Percentiles rank a stretch among this genome's conserved stretches.
Evolutionary conservation across 2,888 invertebrate genomes (phyloP).

Genomic region (Koerneria pararmatus): DNA sequence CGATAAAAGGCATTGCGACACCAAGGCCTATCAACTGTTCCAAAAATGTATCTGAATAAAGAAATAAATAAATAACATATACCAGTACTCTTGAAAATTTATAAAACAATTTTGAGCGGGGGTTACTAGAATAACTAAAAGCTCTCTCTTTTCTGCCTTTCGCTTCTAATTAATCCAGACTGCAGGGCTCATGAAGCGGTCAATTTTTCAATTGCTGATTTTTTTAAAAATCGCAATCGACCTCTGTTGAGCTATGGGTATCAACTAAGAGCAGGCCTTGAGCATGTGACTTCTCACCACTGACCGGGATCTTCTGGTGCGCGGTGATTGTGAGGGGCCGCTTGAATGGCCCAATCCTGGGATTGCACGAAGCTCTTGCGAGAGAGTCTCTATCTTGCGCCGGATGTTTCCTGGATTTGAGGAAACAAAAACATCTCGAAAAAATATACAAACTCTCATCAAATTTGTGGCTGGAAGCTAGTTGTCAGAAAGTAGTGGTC

Average conservation of each 20-base stretch:
- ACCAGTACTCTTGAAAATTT: too few species aligned
- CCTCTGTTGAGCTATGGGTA: neutral
- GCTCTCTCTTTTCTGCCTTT: too few species aligned
- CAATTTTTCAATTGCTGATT: too few species aligned
- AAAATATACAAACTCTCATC: neutral
- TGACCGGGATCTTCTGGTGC: slow-evolving; percentile 75
- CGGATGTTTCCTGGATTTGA: slow-evolving; percentile 37
- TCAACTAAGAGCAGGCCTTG: neutral
- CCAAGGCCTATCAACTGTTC: too few species aligned
- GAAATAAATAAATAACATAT: too few species aligned
- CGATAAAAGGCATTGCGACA: too few species aligned
- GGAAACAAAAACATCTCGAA: neutral
- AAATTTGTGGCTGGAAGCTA: neutral
- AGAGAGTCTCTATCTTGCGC: slow-evolving; percentile 26
- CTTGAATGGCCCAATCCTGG: slow-evolving; percentile 84
- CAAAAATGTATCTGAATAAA: too few species aligned
- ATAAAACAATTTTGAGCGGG: too few species aligned
- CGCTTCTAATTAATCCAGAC: too few species aligned
- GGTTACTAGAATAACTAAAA: too few species aligned
- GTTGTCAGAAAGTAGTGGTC: neutral
- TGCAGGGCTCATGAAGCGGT: too few species aligned
- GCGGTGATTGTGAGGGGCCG: slow-evolving; percentile 77
- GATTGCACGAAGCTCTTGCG: slow-evolving; percentile 67
- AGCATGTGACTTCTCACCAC: neutral
- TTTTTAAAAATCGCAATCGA: neutral